These are phyloP conservation scores for Cecidostiba fungosa DNA, from an alignment of 2,888 invertebrate genomes.

Conservation along the genomic window DNA sequence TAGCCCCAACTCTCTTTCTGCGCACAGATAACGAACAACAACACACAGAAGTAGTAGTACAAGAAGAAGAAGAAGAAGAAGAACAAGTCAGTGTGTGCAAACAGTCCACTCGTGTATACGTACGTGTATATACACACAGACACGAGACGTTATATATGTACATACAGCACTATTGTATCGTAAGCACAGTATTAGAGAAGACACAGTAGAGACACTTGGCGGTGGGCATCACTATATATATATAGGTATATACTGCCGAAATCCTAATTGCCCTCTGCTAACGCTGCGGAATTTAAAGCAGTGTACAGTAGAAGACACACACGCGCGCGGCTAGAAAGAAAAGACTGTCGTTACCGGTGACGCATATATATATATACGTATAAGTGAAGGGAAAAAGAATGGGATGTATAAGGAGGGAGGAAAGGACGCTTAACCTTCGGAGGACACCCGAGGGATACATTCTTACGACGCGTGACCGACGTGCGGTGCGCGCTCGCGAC, in stretches of 20 bases:
- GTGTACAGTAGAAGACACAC: not conserved
- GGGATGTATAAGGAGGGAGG: not conserved
- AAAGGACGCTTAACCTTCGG: slow-evolving; percentile 41
- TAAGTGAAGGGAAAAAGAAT: not conserved
- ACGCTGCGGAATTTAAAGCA: slow-evolving; percentile 3
- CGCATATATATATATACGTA: not conserved
- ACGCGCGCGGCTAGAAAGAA: not conserved
- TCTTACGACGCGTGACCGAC: slow-evolving; percentile 45
- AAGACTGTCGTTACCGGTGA: not conserved
- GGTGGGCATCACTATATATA: no score
- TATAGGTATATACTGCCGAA: no score
- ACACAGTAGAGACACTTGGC: not conserved
- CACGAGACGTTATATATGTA: not conserved
- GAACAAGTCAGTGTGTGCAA: not conserved
- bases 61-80: not conserved
- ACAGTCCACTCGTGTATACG: not conserved
- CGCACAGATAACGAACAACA: not conserved
- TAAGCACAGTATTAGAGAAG: not conserved
- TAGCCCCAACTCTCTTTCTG: not conserved
- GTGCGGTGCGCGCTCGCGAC: not conserved
- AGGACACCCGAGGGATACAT: slow-evolving; percentile 40
- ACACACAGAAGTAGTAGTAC: not conserved
- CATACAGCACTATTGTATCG: not conserved
- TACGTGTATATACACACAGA: not conserved
- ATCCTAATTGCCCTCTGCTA: slow-evolving; percentile 19